Evolutionary conservation across 2,797 vertebrate genomes (phyloP).

Genomic region (Synanceia verrucosa): DNA sequence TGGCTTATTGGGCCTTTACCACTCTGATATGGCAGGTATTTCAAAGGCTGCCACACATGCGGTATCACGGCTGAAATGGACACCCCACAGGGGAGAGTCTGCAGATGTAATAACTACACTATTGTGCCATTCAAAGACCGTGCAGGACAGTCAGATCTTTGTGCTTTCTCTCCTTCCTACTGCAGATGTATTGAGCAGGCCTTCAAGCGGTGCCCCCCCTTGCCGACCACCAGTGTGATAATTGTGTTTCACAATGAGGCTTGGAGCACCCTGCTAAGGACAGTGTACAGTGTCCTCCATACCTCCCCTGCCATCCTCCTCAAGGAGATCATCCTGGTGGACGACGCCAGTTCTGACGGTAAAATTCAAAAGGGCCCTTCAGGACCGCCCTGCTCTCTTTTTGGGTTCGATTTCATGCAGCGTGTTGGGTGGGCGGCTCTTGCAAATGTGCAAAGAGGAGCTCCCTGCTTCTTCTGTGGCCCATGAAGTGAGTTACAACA

Average conservation of each 20-base stretch:
- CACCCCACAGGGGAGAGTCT: conserved; percentile 57
- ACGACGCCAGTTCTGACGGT: conserved; percentile 97
- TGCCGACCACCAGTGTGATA: conserved; percentile 95
- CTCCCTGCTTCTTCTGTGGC: conserved; percentile 40
- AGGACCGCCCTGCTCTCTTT: conserved; percentile 49
- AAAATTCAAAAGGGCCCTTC: conserved; percentile 65
- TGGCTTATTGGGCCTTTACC: conserved; percentile 37
- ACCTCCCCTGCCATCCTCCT: conserved; percentile 94
- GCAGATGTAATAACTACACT: conserved; percentile 67
- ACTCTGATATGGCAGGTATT: conserved; percentile 55
- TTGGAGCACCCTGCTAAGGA: conserved; percentile 96
- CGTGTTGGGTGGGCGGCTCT: conserved; percentile 59
- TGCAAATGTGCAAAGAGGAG: conserved; percentile 38
- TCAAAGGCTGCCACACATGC: conserved; percentile 57
- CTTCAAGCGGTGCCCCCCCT: conserved; percentile 92
- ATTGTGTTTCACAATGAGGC: conserved; percentile 99
- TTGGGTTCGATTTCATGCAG: conserved; percentile 60
- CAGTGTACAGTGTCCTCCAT: conserved; percentile 97
- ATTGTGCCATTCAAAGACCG: conserved; percentile 54
- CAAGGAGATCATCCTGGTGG: conserved; percentile 98
- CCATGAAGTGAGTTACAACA: conserved; percentile 62
- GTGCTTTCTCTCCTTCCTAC: conserved; percentile 35
- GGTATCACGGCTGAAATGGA: conserved; percentile 59
- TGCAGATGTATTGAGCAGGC: conserved; percentile 97
- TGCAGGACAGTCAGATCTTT: conserved; percentile 61